Percentiles rank a stretch among this genome's conserved stretches.
Evolutionary conservation across 53 echinoderm and acorn worm genomes (phyloP).

Genomic region (Arbacia lixula): DNA sequence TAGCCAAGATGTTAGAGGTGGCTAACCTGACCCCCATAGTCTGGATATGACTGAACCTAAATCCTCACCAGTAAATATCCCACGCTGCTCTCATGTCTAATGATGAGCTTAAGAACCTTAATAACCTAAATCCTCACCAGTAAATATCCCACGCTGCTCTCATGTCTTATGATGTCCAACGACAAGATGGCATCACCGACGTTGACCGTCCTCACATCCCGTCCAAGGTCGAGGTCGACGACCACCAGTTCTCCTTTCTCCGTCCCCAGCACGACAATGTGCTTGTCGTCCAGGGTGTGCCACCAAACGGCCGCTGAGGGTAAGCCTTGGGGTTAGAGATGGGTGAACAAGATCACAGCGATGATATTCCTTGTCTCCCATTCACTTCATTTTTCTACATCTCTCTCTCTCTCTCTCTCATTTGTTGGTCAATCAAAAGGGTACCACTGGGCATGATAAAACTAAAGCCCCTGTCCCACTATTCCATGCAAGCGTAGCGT

Average conservation of each 20-base stretch:
- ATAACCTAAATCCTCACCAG: conserved; percentile 59
- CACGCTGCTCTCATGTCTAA: conserved; percentile 66
- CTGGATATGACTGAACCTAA: too few species aligned
- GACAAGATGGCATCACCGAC: conserved; percentile 72
- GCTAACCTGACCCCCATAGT: too few species aligned
- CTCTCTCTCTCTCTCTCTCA: too few species aligned
- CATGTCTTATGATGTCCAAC: conserved; percentile 76
- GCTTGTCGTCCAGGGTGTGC: conserved; percentile 53
- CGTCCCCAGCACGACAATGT: conserved; percentile 77
- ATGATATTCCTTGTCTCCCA: too few species aligned
- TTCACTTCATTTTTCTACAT: too few species aligned
- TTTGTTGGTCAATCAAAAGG: too few species aligned
- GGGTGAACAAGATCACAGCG: background rate
- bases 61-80: conserved; percentile 80
- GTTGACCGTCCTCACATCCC: conserved; percentile 64
- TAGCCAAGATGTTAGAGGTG: too few species aligned
- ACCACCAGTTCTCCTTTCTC: conserved; percentile 80
- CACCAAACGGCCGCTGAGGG: conserved; percentile 73
- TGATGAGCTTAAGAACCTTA: too few species aligned
- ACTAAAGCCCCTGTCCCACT: too few species aligned
- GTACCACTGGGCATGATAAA: too few species aligned
- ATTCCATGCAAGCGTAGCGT: too few species aligned
- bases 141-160: conserved; percentile 68
- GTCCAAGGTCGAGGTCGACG: conserved; percentile 68
- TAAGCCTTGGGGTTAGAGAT: conserved; percentile 2